Base-by-base conservation (phyloP, 2,113 vertebrate genomes). In the Bos indicus region DNA sequence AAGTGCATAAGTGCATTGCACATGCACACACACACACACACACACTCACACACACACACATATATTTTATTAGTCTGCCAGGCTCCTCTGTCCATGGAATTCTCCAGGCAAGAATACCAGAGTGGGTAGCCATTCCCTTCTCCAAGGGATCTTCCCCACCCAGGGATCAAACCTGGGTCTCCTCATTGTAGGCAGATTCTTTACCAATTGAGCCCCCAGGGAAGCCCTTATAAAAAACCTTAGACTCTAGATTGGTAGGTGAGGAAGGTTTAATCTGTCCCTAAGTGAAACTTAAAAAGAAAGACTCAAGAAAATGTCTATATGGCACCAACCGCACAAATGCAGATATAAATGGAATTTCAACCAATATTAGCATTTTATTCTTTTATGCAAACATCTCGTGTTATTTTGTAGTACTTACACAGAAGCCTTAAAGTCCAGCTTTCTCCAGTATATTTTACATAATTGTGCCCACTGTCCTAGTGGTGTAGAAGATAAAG, bases 311-410 rank as follows among this genome's bases (percentile, higher is more conserved):
- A 71, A 51, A 91, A 87, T 96, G 48, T 56, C 48, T 48, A 3
- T n/a, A 46, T 64, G 28, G 11, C 25, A 87, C 46, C 77, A 62
- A 56, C 5, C 36, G 92, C 46, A 80, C 16, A 62, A 81, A 91
- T 87, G n/a, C 54, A 77, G 48, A 91, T 87, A 43, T 54, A 96
- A 92, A 90, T 56, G 48, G 64, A 87, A 64, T 96, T 90, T 96
- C 52, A 89, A 88, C 26, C 46, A 77, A 92, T 57, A 40, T 46
- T 64, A 92, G 11, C 40, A 43, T 94, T 94, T 93, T 88, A 88
- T 74, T 92, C 67, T 16, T 6, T 56, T 91, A 94, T 30, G 86
- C 82, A 85, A 95, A 82, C 2, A 36, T 48, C 56, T 90, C 40
- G 0, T 59, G 60, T 83, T 90, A 90, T 33, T 83, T 80, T 89